Percentiles rank a stretch among this genome's conserved stretches.
These are phyloP conservation scores for Synergus umbraculus DNA, from an alignment of 2,888 invertebrate species.

Conservation along the genomic window DNA sequence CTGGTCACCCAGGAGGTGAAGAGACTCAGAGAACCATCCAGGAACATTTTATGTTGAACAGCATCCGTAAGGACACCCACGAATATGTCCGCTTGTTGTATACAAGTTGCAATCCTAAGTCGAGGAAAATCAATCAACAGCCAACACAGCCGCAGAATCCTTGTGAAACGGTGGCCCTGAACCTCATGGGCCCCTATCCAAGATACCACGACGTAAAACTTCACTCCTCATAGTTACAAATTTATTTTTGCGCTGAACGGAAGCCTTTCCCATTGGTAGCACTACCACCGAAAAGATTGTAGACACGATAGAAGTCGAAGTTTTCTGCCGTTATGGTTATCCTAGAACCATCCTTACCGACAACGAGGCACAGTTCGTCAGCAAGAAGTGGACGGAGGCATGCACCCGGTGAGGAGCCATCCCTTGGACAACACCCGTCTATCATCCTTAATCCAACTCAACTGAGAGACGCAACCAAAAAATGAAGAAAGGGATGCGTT, in stretches of 20 bases:
- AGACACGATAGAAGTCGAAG: constrained; percentile 32
- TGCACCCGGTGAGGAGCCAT: constrained; percentile 35
- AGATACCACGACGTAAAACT: constrained; percentile 40
- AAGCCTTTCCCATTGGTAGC: constrained; percentile 52
- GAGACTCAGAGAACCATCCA: constrained; percentile 38
- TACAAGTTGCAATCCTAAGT: constrained; percentile 8
- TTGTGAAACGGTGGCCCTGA: constrained; percentile 43
- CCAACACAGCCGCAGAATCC: constrained; percentile 39
- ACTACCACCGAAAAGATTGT: constrained; percentile 41
- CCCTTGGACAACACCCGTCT: constrained; percentile 50
- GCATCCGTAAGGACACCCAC: constrained; percentile 29
- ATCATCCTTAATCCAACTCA: constrained; percentile 51
- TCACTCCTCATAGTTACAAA: constrained; percentile 57
- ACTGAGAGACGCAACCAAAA: constrained; percentile 52
- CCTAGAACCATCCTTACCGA: constrained; percentile 45
- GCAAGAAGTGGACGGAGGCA: constrained; percentile 14
- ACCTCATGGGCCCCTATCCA: constrained; percentile 56
- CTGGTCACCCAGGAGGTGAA: constrained; percentile 46
- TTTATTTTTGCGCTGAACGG: constrained; percentile 57
- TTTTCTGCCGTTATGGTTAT: constrained; percentile 45
- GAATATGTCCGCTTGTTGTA: constrained; percentile 45
- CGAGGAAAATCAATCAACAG: not conserved
- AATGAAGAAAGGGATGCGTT: constrained; percentile 47
- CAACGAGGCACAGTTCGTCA: constrained; percentile 52
- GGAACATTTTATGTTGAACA: constrained; percentile 28